Conservation (phyloP, 53 echinoderm and acorn worm species). For the Crossaster papposus region DNA sequence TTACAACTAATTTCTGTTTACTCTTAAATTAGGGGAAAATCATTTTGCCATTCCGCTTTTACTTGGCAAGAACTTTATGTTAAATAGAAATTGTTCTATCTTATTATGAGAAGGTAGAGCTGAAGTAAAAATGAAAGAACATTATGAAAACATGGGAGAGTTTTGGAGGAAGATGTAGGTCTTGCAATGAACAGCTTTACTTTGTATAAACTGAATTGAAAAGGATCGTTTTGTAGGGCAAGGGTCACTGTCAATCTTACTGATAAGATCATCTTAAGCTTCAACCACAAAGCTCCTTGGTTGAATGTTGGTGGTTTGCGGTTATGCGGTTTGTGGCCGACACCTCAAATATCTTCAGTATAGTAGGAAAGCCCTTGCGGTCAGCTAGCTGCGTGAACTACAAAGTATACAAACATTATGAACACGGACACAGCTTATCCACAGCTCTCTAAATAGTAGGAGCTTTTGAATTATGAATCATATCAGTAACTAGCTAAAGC, state of each 20-base stretch:
- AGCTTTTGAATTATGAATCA: not conserved
- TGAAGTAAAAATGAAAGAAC: too few species aligned
- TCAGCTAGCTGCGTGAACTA: not conserved
- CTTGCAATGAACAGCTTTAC: too few species aligned
- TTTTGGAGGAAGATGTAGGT: too few species aligned
- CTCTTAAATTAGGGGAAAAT: not conserved
- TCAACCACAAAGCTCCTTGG: not conserved
- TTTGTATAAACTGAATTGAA: too few species aligned
- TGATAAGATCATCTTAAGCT: not conserved
- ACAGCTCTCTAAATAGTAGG: not conserved
- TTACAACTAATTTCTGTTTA: not conserved
- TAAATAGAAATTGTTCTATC: too few species aligned
- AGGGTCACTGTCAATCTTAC: not conserved
- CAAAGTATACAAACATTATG: not conserved
- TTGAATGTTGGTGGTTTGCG: not conserved
- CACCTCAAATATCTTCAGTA: not conserved
- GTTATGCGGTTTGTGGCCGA: constrained; percentile 25
- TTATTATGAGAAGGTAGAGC: too few species aligned
- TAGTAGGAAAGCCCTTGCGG: not conserved
- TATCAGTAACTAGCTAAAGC: too few species aligned
- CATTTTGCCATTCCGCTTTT: not conserved
- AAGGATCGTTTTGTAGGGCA: too few species aligned
- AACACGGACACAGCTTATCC: not conserved
- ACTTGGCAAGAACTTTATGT: too few species aligned
- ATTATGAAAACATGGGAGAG: too few species aligned